A percentile compares a stretch with the other conserved stretches of the same genome.
phyloP scores from a whole-genome alignment of 2,113 vertebrate species.

The Amblyornis subalaris region DNA sequence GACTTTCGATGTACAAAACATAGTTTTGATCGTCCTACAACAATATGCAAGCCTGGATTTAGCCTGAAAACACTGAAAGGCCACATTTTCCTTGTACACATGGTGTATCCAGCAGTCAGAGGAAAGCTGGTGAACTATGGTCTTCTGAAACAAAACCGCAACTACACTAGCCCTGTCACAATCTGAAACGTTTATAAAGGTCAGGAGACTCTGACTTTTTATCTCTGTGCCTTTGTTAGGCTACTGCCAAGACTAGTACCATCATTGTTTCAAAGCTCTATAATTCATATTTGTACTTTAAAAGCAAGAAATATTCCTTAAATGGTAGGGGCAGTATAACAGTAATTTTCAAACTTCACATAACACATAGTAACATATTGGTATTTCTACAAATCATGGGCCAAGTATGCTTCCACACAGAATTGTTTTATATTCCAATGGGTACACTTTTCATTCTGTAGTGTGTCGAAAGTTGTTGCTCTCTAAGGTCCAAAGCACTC shows the following conservation, averaged over 20 bases:
- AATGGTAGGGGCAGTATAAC: background rate
- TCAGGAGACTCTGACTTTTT: background rate
- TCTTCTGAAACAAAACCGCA: background rate
- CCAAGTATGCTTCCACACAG: slow-evolving; percentile 16
- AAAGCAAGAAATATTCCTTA: background rate
- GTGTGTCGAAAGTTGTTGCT: slow-evolving; percentile 61
- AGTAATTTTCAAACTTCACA: background rate
- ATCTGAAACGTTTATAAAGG: slow-evolving; percentile 8
- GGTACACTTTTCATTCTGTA: slow-evolving; percentile 43
- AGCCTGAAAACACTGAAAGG: background rate
- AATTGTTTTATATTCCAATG: slow-evolving; percentile 57
- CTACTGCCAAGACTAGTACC: background rate
- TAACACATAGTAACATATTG: background rate
- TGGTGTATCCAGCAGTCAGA: background rate
- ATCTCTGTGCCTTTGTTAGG: background rate
- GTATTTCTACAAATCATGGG: slow-evolving; percentile 9
- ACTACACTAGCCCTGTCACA: background rate
- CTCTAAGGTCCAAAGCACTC: slow-evolving; percentile 60
- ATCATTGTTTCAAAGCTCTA: background rate
- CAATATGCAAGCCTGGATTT: background rate
- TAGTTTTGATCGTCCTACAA: background rate
- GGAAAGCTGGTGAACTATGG: background rate
- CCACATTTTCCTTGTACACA: background rate
- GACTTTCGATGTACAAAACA: background rate
- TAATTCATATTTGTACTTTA: background rate